Evolutionary conservation across 2,797 vertebrate species (phyloP).

Genomic region (Telmatherina bonti): DNA sequence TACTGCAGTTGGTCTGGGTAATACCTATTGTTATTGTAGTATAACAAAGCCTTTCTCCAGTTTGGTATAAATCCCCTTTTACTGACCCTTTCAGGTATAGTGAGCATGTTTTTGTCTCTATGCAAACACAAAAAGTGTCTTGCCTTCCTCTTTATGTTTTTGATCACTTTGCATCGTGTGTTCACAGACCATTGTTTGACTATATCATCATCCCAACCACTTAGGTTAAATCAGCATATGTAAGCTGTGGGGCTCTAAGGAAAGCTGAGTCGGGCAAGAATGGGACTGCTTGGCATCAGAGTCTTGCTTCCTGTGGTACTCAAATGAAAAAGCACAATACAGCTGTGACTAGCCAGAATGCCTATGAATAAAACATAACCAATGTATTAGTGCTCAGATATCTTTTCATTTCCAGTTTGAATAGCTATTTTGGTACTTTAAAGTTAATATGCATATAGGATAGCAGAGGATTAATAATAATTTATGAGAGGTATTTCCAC

Average conservation of each 20-base stretch:
- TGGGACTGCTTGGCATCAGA: constrained; percentile 47
- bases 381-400: constrained; percentile 62
- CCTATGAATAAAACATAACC: constrained; percentile 75
- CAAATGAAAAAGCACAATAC: constrained; percentile 62
- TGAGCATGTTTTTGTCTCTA: constrained; percentile 39
- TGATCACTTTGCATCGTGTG: constrained; percentile 31
- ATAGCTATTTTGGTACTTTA: constrained; percentile 25
- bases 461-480: constrained; percentile 37
- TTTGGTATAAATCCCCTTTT: constrained; percentile 31
- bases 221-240: constrained; percentile 69
- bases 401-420: constrained; percentile 69
- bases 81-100: background rate
- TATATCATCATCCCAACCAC: constrained; percentile 49
- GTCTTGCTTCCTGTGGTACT: constrained; percentile 44
- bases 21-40: constrained; percentile 46
- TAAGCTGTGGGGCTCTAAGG: constrained; percentile 70
- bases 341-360: constrained; percentile 60
- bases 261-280: constrained; percentile 66
- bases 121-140: constrained; percentile 51
- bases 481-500: constrained; percentile 30
- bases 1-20: constrained; percentile 17
- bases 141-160: constrained; percentile 28
- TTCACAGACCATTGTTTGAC: constrained; percentile 48
- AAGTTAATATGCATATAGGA: constrained; percentile 39
- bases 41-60: constrained; percentile 45